phyloP scores from a whole-genome alignment of 2,888 invertebrate genomes.

The Thereva unica region DNA sequence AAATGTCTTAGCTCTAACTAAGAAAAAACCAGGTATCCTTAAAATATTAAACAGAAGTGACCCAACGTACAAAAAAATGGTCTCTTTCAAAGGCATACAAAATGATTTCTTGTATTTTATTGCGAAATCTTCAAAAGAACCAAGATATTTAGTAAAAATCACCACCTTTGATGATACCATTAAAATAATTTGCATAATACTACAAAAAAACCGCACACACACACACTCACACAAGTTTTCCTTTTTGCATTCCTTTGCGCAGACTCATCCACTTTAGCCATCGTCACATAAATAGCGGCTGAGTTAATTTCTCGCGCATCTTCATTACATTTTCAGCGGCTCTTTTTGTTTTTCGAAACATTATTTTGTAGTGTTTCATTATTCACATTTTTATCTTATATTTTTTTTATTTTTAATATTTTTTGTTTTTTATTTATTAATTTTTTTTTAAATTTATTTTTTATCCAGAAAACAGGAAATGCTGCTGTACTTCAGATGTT shows the following conservation, averaged over 20 bases:
- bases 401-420: neutral
- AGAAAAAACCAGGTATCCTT: too few species aligned
- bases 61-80: too few species aligned
- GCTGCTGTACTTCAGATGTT: slow-evolving; percentile 25
- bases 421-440: slow-evolving; percentile 20
- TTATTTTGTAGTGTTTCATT: too few species aligned
- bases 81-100: too few species aligned
- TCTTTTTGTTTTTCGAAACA: too few species aligned
- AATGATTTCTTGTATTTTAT: too few species aligned
- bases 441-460: slow-evolving; percentile 28
- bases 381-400: too few species aligned
- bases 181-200: slow-evolving; percentile 29
- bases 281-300: slow-evolving; percentile 30
- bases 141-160: too few species aligned
- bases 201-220: slow-evolving; percentile 11
- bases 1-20: too few species aligned
- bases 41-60: too few species aligned
- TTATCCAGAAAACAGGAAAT: slow-evolving; percentile 33
- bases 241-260: slow-evolving; percentile 33
- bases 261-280: slow-evolving; percentile 8
- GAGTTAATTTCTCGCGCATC: slow-evolving; percentile 25
- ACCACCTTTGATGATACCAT: too few species aligned
- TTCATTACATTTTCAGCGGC: neutral
- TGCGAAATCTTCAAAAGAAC: too few species aligned
- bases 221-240: slow-evolving; percentile 7